phyloP scores from a whole-genome alignment of 2,113 vertebrate genomes.

The Steatornis caripensis region DNA sequence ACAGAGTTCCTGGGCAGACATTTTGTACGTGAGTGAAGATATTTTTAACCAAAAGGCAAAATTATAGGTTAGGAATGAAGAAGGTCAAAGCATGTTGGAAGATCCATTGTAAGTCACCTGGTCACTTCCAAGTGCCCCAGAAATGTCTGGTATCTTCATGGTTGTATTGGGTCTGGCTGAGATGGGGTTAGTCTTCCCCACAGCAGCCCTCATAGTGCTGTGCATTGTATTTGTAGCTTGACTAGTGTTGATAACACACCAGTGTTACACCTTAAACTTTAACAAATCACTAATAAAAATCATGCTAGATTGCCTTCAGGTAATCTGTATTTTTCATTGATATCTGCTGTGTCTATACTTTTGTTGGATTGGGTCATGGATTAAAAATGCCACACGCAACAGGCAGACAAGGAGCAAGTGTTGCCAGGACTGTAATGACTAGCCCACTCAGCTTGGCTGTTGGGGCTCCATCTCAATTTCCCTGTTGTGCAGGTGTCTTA shows the following conservation, averaged over 20 bases:
- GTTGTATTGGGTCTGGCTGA: neutral
- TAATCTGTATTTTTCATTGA: neutral
- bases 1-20: neutral
- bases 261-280: neutral
- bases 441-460: neutral
- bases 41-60: neutral
- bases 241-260: neutral
- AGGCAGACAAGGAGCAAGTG: neutral
- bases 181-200: neutral
- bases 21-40: neutral
- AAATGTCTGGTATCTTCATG: neutral
- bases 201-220: neutral
- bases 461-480: neutral
- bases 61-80: neutral
- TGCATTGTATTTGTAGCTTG: neutral
- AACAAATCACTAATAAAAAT: neutral
- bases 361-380: neutral
- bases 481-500: neutral
- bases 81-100: neutral
- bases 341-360: neutral
- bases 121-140: neutral
- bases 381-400: neutral
- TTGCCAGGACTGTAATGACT: neutral
- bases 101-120: neutral
- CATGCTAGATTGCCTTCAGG: fast-evolving